Percentiles rank a stretch among this genome's conserved stretches.
Conservation (phyloP, 1,140 invertebrate genomes). For the Adoxophyes honmai region DNA sequence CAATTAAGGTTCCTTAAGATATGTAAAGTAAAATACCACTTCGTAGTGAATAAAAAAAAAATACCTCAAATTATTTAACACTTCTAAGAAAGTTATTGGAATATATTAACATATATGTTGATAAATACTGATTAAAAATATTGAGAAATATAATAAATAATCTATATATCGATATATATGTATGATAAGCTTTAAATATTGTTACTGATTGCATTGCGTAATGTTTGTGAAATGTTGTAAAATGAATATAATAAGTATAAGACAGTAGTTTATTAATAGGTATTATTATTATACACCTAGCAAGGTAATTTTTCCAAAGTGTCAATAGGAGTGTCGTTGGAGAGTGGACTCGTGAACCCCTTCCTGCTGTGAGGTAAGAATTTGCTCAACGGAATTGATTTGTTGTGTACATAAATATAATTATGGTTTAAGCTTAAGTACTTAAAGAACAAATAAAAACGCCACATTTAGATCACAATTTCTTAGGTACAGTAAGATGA, state of each 20-base stretch:
- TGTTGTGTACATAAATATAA: constrained; percentile 10
- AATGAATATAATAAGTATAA: neutral
- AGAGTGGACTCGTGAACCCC: constrained; percentile 7
- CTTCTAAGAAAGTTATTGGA: constrained; percentile 2
- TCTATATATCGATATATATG: constrained; percentile 16
- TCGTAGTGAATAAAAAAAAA: constrained; percentile 5
- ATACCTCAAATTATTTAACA: constrained; percentile 9
- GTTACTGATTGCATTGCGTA: constrained; percentile 10
- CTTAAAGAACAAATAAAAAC: no score
- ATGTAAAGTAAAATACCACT: neutral
- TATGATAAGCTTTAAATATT: constrained; percentile 14
- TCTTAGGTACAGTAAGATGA: no score
- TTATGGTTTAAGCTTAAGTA: constrained; percentile 12
- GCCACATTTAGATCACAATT: no score
- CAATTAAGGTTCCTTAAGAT: neutral
- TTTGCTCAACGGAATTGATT: constrained; percentile 16
- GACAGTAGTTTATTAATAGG: neutral
- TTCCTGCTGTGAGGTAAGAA: constrained; percentile 15
- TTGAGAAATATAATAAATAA: no score
- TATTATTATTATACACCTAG: neutral
- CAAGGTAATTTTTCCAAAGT: neutral
- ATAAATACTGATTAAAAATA: constrained; percentile 4
- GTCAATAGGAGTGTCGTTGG: constrained; percentile 4
- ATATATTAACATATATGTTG: constrained; percentile 14
- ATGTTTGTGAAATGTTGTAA: constrained; percentile 2